Percentiles rank a stretch among this genome's conserved stretches.
Evolutionary conservation across 2,797 vertebrate species (phyloP).

Genomic region (Labeo calbasu): DNA sequence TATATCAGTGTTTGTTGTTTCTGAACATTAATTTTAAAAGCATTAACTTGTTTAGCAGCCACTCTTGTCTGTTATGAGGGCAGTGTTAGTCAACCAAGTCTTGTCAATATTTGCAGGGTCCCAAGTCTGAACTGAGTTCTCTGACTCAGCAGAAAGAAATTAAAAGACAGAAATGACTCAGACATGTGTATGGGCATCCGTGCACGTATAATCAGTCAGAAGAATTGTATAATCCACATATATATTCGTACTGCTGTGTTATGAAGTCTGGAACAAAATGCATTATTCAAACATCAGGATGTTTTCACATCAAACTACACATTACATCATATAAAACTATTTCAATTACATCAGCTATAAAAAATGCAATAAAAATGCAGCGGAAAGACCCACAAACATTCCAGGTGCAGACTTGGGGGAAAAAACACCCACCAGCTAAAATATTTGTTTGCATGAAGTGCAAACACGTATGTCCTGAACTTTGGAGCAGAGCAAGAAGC

Average conservation of each 20-base stretch:
- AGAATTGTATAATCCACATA: neutral
- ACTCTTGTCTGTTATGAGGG: constrained; percentile 34
- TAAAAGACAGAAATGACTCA: neutral
- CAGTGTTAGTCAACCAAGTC: constrained; percentile 58
- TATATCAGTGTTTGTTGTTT: neutral
- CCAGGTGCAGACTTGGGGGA: neutral
- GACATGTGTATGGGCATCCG: neutral
- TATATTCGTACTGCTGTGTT: neutral
- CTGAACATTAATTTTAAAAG: constrained; percentile 13
- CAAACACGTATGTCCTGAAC: constrained; percentile 75
- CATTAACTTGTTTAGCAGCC: constrained; percentile 23
- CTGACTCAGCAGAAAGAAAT: neutral
- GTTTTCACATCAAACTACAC: neutral
- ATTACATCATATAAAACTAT: neutral
- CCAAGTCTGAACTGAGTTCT: constrained; percentile 33
- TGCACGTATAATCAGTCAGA: neutral
- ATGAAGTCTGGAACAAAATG: neutral
- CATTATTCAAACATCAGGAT: neutral
- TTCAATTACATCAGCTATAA: neutral
- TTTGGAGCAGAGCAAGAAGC: constrained; percentile 71
- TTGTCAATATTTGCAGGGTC: constrained; percentile 56
- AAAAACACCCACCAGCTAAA: neutral
- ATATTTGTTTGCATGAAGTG: constrained; percentile 57
- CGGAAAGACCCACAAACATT: constrained; percentile 18
- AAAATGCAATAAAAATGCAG: neutral